Conservation (phyloP, 2,797 vertebrate species). For the Hephaestus fuliginosus region DNA sequence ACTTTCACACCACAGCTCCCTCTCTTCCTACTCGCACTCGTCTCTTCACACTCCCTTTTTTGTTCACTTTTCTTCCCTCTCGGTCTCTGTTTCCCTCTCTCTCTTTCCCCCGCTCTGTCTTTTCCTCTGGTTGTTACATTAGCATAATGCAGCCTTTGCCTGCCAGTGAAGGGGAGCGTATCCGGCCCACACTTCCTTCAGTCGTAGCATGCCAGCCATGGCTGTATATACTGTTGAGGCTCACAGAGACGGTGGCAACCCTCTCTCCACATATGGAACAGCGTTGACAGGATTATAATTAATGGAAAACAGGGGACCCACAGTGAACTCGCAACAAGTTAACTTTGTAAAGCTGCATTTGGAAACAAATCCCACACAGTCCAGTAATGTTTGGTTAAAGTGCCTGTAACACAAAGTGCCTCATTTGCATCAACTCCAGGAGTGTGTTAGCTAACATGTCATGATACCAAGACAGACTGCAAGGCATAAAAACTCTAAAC, state of each 20-base stretch:
- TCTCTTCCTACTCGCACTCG: constrained; percentile 36
- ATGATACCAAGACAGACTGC: constrained; percentile 38
- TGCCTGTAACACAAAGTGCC: constrained; percentile 25
- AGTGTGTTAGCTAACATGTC: constrained; percentile 45
- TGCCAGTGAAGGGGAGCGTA: constrained; percentile 75
- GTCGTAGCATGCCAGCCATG: constrained; percentile 54
- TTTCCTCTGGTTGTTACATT: constrained; percentile 76
- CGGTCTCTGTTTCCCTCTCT: constrained; percentile 18
- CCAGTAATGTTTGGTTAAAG: constrained; percentile 58
- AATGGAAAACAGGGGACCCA: constrained; percentile 74
- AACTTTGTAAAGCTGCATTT: constrained; percentile 72
- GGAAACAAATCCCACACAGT: constrained; percentile 72
- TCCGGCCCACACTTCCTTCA: constrained; percentile 76
- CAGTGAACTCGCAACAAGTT: constrained; percentile 75
- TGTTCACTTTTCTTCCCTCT: constrained; percentile 42
- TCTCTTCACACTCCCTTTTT: constrained; percentile 50
- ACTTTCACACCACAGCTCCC: constrained; percentile 46
- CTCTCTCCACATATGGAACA: constrained; percentile 57
- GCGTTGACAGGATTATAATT: constrained; percentile 79
- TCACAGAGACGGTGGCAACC: constrained; percentile 42
- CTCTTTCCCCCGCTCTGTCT: constrained; percentile 17
- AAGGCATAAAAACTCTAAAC: constrained; percentile 35
- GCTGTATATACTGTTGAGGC: constrained; percentile 64
- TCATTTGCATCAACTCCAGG: constrained; percentile 63
- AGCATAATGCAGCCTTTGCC: constrained; percentile 80